These are phyloP conservation scores for Liparis tanakae DNA, from an alignment of 2,797 vertebrate species.

Conservation along the genomic window DNA sequence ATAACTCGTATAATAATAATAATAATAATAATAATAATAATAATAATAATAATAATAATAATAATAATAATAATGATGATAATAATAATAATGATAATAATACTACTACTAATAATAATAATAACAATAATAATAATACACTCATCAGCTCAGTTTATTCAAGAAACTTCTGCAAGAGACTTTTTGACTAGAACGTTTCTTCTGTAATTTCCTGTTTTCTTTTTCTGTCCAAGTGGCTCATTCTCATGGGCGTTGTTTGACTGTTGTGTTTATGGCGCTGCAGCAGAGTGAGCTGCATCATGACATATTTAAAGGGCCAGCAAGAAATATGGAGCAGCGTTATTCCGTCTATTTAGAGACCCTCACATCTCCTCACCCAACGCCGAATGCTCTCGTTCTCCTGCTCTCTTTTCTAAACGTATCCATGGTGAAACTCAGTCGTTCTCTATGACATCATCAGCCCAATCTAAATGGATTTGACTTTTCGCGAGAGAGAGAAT, in stretches of 20 bases:
- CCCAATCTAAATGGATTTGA: slow-evolving; percentile 44
- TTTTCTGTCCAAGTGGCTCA: slow-evolving; percentile 56
- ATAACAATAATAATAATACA: background rate
- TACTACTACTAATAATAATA: too few relatives aligned
- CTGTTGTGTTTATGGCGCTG: slow-evolving; percentile 64
- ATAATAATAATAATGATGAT: background rate
- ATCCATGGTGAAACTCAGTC: slow-evolving; percentile 52
- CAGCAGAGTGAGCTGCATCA: slow-evolving; percentile 38
- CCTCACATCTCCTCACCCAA: slow-evolving; percentile 17
- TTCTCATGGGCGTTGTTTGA: slow-evolving; percentile 67
- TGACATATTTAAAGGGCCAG: slow-evolving; percentile 57
- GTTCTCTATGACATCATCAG: slow-evolving; percentile 78
- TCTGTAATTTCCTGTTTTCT: slow-evolving; percentile 71
- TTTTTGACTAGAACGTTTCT: slow-evolving; percentile 61
- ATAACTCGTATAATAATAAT: background rate
- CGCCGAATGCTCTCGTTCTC: slow-evolving; percentile 24
- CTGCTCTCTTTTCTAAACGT: slow-evolving; percentile 19
- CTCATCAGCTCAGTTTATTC: slow-evolving; percentile 4
- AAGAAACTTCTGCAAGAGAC: slow-evolving; percentile 45
- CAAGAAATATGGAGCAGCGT: background rate
- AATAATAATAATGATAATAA: too few relatives aligned
- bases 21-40: too few relatives aligned
- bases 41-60: too few relatives aligned
- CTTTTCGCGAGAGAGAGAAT: slow-evolving; percentile 56
- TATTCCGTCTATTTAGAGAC: slow-evolving; percentile 17